phyloP scores from a whole-genome alignment of 2,113 vertebrate species.

The Zosterops borbonicus region DNA sequence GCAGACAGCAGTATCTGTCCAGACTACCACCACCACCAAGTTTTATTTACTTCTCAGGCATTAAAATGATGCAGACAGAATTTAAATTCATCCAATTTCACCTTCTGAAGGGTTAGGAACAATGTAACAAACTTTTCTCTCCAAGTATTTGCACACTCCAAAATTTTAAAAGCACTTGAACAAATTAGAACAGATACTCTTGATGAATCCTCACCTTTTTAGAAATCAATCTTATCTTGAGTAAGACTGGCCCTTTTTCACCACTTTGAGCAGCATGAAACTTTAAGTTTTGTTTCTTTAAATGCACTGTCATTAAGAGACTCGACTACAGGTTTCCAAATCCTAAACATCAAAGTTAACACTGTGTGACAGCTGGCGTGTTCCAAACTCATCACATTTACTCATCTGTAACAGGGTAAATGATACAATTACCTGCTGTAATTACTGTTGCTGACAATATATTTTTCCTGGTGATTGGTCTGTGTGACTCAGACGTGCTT shows the following conservation, averaged over 20 bases:
- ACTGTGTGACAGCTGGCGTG: conserved; percentile 72
- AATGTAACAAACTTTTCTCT: background rate
- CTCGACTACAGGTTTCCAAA: conserved; percentile 44
- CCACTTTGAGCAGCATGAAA: background rate
- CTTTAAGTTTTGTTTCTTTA: background rate
- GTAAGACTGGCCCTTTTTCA: background rate
- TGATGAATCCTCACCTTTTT: background rate
- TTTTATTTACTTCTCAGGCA: background rate
- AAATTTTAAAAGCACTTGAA: background rate
- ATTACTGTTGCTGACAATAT: conserved; percentile 78
- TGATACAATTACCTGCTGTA: conserved; percentile 81
- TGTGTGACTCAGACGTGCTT: conserved; percentile 69
- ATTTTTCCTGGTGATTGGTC: conserved; percentile 65
- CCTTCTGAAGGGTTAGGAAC: background rate
- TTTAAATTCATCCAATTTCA: background rate
- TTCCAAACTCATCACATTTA: conserved; percentile 70
- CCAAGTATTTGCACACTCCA: background rate
- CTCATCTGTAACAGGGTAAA: conserved; percentile 76
- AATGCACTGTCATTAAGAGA: conserved; percentile 5
- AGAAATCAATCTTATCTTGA: background rate
- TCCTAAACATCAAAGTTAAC: conserved; percentile 68
- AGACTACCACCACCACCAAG: background rate
- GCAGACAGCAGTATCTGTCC: background rate
- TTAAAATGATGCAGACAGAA: background rate
- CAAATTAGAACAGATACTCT: background rate